Conservation (phyloP, 2,797 vertebrate species). For the Natrix natrix region DNA sequence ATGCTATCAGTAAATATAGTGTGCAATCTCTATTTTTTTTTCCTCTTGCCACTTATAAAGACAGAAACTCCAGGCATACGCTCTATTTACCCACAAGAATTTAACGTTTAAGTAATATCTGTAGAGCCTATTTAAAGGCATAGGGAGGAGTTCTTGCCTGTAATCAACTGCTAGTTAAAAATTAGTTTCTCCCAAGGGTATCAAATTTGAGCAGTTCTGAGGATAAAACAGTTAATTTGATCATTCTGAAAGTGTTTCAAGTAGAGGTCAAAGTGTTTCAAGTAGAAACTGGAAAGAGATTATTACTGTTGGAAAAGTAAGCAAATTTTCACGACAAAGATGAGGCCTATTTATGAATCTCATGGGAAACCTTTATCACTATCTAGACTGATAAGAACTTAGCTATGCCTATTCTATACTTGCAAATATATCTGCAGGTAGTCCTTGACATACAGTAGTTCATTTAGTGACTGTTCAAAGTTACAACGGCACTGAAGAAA, state of each 20-base stretch:
- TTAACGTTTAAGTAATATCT: neutral
- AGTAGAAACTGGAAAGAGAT: neutral
- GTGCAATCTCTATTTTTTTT: neutral
- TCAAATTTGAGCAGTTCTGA: neutral
- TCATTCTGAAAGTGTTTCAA: neutral
- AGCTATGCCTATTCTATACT: neutral
- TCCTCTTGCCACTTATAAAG: neutral
- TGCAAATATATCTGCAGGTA: neutral
- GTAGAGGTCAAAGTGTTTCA: neutral
- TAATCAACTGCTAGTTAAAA: neutral
- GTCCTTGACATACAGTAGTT: neutral
- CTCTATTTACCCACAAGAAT: neutral
- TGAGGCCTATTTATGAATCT: neutral
- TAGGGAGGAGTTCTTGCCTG: neutral
- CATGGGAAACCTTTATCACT: neutral
- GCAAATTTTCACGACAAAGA: neutral
- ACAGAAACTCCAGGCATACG: neutral
- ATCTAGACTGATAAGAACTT: neutral
- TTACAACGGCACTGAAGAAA: neutral
- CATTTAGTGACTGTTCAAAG: neutral
- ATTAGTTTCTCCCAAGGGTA: neutral
- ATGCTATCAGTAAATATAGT: neutral
- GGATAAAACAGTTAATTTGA: neutral
- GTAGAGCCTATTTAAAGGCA: neutral
- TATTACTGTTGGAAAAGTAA: neutral